Conservation (phyloP, 2,888 invertebrate genomes). For the Palloptera scutellata region DNA sequence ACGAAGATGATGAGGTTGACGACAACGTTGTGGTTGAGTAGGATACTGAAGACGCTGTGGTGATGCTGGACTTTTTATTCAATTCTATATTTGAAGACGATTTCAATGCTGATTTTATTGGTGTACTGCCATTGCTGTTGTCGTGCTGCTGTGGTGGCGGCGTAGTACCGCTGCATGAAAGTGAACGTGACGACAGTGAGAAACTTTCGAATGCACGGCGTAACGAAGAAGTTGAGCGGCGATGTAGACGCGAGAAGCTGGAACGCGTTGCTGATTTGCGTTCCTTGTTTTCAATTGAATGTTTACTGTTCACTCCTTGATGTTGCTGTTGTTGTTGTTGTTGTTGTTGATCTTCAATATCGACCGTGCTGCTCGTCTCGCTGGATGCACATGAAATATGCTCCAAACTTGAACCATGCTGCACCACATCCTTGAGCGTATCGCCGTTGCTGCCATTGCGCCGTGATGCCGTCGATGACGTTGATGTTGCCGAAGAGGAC, state of each 20-base stretch:
- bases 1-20: slow-evolving; percentile 31
- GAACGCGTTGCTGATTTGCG: slow-evolving; percentile 52
- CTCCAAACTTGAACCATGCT: slow-evolving; percentile 48
- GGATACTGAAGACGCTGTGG: slow-evolving; percentile 28
- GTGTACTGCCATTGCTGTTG: slow-evolving; percentile 36
- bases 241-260: slow-evolving; percentile 63
- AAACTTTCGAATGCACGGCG: slow-evolving; percentile 78
- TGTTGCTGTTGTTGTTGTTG: slow-evolving; percentile 37
- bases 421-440: slow-evolving; percentile 6
- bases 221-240: slow-evolving; percentile 72
- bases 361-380: slow-evolving; percentile 69
- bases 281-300: slow-evolving; percentile 32
- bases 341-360: slow-evolving; percentile 65
- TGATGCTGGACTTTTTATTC: slow-evolving; percentile 41
- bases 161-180: slow-evolving; percentile 69
- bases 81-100: slow-evolving; percentile 52
- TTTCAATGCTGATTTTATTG: slow-evolving; percentile 54
- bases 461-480: slow-evolving; percentile 20
- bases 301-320: slow-evolving; percentile 20
- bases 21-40: slow-evolving; percentile 41
- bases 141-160: slow-evolving; percentile 44
- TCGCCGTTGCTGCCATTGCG: slow-evolving; percentile 12
- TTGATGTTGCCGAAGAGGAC: slow-evolving; percentile 34
- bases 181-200: slow-evolving; percentile 71
- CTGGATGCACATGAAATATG: slow-evolving; percentile 65